Percentiles rank a stretch among this genome's conserved stretches.
These are phyloP conservation scores for Chalcosyrphus nemorum DNA, from an alignment of 2,888 invertebrate genomes.

Conservation along the genomic window DNA sequence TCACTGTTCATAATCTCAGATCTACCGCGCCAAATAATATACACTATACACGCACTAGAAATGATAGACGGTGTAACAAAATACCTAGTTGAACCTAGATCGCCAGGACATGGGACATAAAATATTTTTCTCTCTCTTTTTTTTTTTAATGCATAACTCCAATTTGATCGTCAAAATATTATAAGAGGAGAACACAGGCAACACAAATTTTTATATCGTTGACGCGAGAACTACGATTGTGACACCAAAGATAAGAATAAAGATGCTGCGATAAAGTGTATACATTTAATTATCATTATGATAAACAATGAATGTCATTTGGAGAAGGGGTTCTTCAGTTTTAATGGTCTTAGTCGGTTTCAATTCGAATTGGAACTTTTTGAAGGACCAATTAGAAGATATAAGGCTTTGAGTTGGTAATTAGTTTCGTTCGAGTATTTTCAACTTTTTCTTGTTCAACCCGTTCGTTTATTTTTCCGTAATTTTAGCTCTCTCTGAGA, in stretches of 20 bases:
- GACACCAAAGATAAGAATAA: background rate
- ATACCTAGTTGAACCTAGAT: conserved; percentile 47
- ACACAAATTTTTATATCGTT: background rate
- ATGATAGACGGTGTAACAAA: conserved; percentile 51
- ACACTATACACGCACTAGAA: conserved; percentile 49
- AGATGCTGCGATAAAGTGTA: conserved; percentile 20
- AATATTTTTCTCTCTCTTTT: conserved; percentile 32
- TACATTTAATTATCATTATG: conserved; percentile 24
- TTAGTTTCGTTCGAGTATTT: too few species aligned
- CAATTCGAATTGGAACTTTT: background rate
- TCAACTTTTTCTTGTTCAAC: too few species aligned
- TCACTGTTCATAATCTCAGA: conserved; percentile 63
- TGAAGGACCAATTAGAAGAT: too few species aligned
- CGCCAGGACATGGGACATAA: conserved; percentile 42
- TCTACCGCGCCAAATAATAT: conserved; percentile 63
- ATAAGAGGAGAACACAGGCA: background rate
- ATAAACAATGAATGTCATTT: conserved; percentile 4
- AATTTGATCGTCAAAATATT: conserved; percentile 18
- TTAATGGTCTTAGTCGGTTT: background rate
- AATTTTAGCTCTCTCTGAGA: too few species aligned
- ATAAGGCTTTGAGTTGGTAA: too few species aligned
- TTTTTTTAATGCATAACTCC: conserved; percentile 12
- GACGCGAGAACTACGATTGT: background rate
- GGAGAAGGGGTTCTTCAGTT: background rate
- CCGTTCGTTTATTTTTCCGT: too few species aligned